A percentile compares a stretch with the other conserved stretches of the same genome.
Evolutionary conservation across 2,888 invertebrate genomes (phyloP).

Genomic region (Blera fallax): DNA sequence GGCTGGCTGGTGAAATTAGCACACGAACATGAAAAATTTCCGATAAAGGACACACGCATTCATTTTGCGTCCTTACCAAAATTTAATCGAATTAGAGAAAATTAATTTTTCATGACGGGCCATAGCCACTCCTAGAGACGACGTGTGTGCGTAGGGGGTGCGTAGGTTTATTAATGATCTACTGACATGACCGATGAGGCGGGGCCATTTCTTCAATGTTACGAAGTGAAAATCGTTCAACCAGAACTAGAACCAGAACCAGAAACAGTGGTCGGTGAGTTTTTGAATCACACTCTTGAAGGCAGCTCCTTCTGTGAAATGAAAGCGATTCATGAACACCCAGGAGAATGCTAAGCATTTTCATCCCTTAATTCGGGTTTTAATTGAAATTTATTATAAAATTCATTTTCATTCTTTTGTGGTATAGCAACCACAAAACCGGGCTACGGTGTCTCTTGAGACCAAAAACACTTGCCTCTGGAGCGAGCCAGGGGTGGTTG

Average conservation of each 20-base stretch:
- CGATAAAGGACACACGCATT: constrained; percentile 34
- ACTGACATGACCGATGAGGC: constrained; percentile 29
- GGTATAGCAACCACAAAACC: background rate
- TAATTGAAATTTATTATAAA: constrained; percentile 31
- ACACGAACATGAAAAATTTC: constrained; percentile 41
- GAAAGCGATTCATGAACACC: background rate
- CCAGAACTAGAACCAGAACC: background rate
- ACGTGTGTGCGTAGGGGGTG: constrained; percentile 8
- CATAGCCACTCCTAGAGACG: constrained; percentile 38
- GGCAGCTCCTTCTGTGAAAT: background rate
- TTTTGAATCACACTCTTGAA: background rate
- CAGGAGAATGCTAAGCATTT: too few species aligned
- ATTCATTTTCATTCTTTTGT: background rate
- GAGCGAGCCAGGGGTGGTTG: background rate
- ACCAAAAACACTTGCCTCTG: background rate
- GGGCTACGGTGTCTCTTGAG: background rate
- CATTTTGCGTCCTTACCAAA: constrained; percentile 30
- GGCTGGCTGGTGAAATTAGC: constrained; percentile 19
- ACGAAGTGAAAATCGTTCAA: constrained; percentile 35
- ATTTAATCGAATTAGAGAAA: constrained; percentile 62
- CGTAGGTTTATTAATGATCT: constrained; percentile 51
- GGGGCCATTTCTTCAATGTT: constrained; percentile 13
- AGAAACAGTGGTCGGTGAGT: background rate
- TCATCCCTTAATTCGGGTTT: background rate
- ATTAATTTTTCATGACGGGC: constrained; percentile 48